phyloP scores from a whole-genome alignment of 2,113 vertebrate genomes.

The Bambusicola thoracicus region DNA sequence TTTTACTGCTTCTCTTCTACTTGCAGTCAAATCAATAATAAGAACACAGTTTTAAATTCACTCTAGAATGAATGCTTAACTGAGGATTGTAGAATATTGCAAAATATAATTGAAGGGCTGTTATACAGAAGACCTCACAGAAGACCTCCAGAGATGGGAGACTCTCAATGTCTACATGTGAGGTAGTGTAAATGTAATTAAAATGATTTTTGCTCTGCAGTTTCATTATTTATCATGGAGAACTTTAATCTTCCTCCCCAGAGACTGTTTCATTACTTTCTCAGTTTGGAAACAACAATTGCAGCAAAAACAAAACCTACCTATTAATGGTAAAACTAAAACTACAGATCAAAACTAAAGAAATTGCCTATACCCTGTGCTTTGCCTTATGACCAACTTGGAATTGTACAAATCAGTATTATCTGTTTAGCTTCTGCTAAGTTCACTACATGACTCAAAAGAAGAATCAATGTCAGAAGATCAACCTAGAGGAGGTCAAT shows the following conservation, averaged over 20 bases:
- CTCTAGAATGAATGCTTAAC: neutral
- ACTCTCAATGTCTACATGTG: neutral
- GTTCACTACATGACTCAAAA: neutral
- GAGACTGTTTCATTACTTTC: neutral
- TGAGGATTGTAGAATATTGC: neutral
- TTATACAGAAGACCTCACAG: neutral
- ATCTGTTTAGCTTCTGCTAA: neutral
- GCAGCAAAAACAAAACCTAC: neutral
- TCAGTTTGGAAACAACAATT: neutral
- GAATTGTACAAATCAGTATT: neutral
- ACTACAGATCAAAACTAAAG: neutral
- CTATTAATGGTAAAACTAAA: neutral
- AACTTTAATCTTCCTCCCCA: neutral
- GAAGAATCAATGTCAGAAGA: neutral
- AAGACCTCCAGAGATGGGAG: neutral
- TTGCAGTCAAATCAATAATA: neutral
- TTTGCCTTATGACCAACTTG: neutral
- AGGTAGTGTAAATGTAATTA: neutral
- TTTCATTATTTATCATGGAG: slow-evolving; percentile 5
- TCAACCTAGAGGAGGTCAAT: neutral
- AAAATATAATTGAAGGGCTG: neutral
- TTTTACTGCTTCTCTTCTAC: neutral
- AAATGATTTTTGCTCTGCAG: neutral
- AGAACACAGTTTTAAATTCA: accelerated
- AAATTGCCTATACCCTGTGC: neutral